Evolutionary conservation across 2,113 vertebrate genomes (phyloP).

Genomic region (Vanacampus margaritifer): DNA sequence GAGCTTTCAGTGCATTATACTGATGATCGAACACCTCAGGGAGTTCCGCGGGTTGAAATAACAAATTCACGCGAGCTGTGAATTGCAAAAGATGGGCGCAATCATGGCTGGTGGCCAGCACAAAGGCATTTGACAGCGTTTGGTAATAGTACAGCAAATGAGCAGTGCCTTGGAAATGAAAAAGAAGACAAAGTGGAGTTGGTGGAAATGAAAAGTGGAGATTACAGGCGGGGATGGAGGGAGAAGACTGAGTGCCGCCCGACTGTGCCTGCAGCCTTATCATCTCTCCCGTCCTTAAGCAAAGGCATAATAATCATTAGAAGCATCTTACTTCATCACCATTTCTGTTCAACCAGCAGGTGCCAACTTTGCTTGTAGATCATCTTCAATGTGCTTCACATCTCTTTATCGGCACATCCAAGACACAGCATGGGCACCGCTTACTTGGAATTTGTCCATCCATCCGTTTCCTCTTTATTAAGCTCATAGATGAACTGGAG

Average conservation of each 20-base stretch:
- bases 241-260: constrained; percentile 15
- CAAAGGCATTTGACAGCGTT: too few species aligned
- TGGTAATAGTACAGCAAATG: constrained; percentile 12
- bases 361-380: constrained; percentile 53
- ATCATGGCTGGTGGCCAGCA: not conserved
- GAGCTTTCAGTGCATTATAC: constrained; percentile 40
- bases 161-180: not conserved
- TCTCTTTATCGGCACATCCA: constrained; percentile 59
- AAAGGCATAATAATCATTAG: constrained; percentile 3
- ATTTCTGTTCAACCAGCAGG: constrained; percentile 52
- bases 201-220: constrained; percentile 39
- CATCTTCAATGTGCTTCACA: constrained; percentile 65
- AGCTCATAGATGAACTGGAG: too few species aligned
- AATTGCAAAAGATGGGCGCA: not conserved
- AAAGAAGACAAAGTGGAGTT: constrained; percentile 21
- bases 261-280: constrained; percentile 54
- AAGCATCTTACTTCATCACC: constrained; percentile 52
- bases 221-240: constrained; percentile 33
- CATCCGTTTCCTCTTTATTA: too few species aligned
- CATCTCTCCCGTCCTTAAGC: constrained; percentile 55
- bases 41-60: too few species aligned
- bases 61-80: not conserved
- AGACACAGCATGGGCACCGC: not conserved
- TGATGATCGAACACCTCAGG: not conserved
- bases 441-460: too few species aligned